These are phyloP conservation scores for Aplodontia rufa DNA, from an alignment of 2,113 vertebrate species.

Conservation along the genomic window DNA sequence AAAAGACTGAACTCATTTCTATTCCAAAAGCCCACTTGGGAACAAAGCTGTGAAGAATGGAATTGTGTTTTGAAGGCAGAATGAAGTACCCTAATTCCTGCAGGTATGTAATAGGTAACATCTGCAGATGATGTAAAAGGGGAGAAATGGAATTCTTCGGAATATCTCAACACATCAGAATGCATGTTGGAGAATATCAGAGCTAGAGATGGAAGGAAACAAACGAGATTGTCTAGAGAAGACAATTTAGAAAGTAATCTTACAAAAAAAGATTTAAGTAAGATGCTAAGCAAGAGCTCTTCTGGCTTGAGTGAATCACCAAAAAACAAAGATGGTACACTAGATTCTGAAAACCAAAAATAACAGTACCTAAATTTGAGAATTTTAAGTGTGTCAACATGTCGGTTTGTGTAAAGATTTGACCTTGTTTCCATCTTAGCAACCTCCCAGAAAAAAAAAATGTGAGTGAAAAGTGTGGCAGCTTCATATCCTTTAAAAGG, in stretches of 20 bases:
- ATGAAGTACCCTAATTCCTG: neutral
- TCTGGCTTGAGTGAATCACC: conserved; percentile 20
- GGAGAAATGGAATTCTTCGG: neutral
- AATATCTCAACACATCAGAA: neutral
- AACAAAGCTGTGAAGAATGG: conserved; percentile 35
- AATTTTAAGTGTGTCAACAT: neutral
- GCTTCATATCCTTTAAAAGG: neutral
- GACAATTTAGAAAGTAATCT: conserved; percentile 11
- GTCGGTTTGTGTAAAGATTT: neutral
- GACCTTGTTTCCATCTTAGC: conserved; percentile 9
- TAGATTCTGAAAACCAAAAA: neutral
- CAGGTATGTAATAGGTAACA: neutral
- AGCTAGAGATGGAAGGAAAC: neutral
- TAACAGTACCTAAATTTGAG: neutral
- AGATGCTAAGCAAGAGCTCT: neutral
- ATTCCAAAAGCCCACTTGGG: neutral
- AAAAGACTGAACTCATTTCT: neutral
- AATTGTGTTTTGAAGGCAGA: conserved; percentile 37
- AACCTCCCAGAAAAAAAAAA: neutral
- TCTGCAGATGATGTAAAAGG: conserved; percentile 19
- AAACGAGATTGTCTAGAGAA: neutral
- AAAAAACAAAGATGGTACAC: conserved; percentile 15
- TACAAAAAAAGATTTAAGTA: neutral
- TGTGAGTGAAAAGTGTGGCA: neutral
- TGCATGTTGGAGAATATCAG: neutral